Conservation (phyloP, 1,140 invertebrate species). For the Spodoptera frugiperda region DNA sequence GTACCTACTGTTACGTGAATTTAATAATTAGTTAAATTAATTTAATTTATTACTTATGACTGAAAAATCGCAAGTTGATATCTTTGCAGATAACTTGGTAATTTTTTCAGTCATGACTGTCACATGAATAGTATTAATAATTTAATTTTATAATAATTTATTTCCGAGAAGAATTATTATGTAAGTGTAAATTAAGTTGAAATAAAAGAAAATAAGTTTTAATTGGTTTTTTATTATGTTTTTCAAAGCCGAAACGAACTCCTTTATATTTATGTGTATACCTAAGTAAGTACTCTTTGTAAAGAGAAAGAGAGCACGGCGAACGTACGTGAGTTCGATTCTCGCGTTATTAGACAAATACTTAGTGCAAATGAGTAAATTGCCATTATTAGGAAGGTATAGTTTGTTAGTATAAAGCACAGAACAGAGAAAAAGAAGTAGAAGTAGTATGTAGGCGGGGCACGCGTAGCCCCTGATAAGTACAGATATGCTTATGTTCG, state of each 20-base stretch:
- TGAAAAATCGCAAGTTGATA: conserved; percentile 71
- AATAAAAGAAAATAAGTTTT: conserved; percentile 22
- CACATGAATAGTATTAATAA: conserved; percentile 37
- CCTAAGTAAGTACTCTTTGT: no score
- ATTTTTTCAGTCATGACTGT: conserved; percentile 82
- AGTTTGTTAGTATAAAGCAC: no score
- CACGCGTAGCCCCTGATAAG: no score
- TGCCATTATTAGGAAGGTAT: no score
- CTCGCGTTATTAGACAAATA: no score
- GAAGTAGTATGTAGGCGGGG: no score
- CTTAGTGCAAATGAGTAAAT: no score
- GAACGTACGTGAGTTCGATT: no score
- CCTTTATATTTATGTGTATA: no score
- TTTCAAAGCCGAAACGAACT: no score
- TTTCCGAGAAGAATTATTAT: conserved; percentile 27
- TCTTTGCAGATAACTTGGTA: conserved; percentile 49
- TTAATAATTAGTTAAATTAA: conserved; percentile 32
- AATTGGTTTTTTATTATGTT: background rate
- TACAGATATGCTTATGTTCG: no score
- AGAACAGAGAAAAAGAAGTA: no score
- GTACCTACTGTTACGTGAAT: background rate
- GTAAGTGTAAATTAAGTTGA: conserved; percentile 10
- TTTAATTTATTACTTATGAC: conserved; percentile 74
- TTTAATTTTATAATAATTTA: conserved; percentile 10
- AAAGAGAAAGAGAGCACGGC: background rate